These are phyloP conservation scores for Trachelus troglodyta DNA, from an alignment of 2,888 invertebrate species.

Conservation along the genomic window DNA sequence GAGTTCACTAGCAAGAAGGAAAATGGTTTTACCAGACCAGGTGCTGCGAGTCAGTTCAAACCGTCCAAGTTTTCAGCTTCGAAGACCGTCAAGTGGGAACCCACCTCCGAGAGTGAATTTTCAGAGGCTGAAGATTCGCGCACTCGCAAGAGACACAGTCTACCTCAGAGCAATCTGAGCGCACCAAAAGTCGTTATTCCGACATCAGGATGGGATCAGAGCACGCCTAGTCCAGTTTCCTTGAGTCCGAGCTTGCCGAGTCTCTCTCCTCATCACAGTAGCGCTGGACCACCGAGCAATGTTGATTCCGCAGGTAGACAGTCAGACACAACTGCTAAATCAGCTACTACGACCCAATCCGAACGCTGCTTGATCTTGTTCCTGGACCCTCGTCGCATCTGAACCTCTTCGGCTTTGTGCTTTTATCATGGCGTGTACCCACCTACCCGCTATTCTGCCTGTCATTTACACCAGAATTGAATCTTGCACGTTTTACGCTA, in stretches of 20 bases:
- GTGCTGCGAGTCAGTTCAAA: conserved; percentile 19
- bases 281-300: conserved; percentile 60
- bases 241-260: conserved; percentile 72
- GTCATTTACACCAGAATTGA: no score
- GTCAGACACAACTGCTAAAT: no score
- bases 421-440: no score
- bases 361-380: no score
- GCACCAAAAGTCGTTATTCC: conserved; percentile 55
- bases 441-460: no score
- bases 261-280: conserved; percentile 68
- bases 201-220: conserved; percentile 61
- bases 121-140: conserved; percentile 70
- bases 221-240: conserved; percentile 71
- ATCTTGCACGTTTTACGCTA: no score
- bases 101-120: conserved; percentile 74
- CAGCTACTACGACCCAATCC: no score
- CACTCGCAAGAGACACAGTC: conserved; percentile 64
- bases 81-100: conserved; percentile 72
- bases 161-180: conserved; percentile 50
- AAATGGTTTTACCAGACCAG: conserved; percentile 53
- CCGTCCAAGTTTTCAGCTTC: conserved; percentile 28
- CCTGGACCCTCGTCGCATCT: no score
- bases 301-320: conserved; percentile 49
- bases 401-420: no score
- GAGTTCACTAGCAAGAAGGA: conserved; percentile 68